Base-by-base conservation (phyloP, 2,888 invertebrate genomes). In the Nomada hirtipes region DNA sequence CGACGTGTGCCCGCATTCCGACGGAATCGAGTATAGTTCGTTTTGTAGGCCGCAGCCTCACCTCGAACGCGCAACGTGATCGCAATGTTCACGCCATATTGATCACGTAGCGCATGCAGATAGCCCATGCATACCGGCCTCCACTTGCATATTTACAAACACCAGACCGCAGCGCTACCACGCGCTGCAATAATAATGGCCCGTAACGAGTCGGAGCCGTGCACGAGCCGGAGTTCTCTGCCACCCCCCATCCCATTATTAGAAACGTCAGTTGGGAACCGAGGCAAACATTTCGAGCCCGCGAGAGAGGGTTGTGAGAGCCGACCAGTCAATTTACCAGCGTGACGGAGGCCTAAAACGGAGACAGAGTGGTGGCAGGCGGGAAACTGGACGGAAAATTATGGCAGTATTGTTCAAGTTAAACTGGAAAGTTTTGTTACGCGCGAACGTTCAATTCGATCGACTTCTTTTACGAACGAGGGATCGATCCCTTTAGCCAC, bases 211-310 rank as follows among this genome's bases (percentile, higher is more conserved):
- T 86, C 77, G 72, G 64, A 70, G 77, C 55, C 60, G 50, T 44
- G 65, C 57, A 64, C 64, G 65, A 59, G 61, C 59, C 64, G 76
- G 76, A 65, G 69, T 78, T 76, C 63, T 15, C 55, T 15, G 11
- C 61, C 71, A 10, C 13, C 78, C 78, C 79, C 73, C 73, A 76
- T 85, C 74, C 82, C 77, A 85, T 87, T 87, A 88, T 88, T 86
- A 87, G 84, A 87, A 79, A 80, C 52, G 69, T 73, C 73, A 60
- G 69, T 81, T 61, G 63, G 63, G 64, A 76, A 59, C 26, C 65
- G 60, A 78, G 70, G 65, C 73, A 82, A 88, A 84, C 83, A 86
- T 86, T 86, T 86, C 82, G 69, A 78, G 65, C 36, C 53, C 53
- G 67, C 64, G 60, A 57, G 77, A 52, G 74, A 42, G 67, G 64